Base-by-base conservation (phyloP, 2,113 vertebrate species). In the Leptobrachium ailaonicum region DNA sequence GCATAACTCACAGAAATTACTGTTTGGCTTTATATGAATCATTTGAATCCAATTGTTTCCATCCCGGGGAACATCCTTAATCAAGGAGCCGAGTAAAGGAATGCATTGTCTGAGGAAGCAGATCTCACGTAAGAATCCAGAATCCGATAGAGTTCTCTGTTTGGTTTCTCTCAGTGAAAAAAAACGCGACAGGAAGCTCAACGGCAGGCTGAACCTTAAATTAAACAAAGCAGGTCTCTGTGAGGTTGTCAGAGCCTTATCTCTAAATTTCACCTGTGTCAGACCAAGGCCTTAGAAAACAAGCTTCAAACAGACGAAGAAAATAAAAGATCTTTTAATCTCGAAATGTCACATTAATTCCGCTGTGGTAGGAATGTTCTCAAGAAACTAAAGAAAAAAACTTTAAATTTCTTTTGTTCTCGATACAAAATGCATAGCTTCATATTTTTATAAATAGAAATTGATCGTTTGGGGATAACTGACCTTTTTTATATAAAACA, bases 101-200 rank as follows among this genome's bases (percentile, higher is more conserved):
- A 72, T 67, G 66, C 76, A 56, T 71, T 56, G 77, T 40, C 41
- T 80, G 47, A 73, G 77, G 71, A 80, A 80, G 45, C 70, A 14
- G 43, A n/a, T 8, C 45, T 14, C 54, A 77, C 6, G 53, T 60
- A 70, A 32, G 62, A 79, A 73, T 50, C 45, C 56, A 62, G 20
- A 32, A 32, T 32, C 20, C 20, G 20, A 32, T 32, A n/a, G 66
- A 62, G 66, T 62, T 11, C 14, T 44, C 73, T 45, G 20, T 63
- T 20, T 44, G 72, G 20, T 63, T 20, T 44, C 54, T 45, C 58
- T 45, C n/a, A 75, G 73, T 47, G 58, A 41, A 58, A 75, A 42
- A 20, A 75, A 58, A 20, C 53, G 41, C 40, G 54, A 56, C 77
- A 79, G 77, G 77, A 79, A 73, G 41, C 66, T 77, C 66, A 43